phyloP scores from a whole-genome alignment of 2,888 invertebrate genomes.

The Drosophila picticornis region DNA sequence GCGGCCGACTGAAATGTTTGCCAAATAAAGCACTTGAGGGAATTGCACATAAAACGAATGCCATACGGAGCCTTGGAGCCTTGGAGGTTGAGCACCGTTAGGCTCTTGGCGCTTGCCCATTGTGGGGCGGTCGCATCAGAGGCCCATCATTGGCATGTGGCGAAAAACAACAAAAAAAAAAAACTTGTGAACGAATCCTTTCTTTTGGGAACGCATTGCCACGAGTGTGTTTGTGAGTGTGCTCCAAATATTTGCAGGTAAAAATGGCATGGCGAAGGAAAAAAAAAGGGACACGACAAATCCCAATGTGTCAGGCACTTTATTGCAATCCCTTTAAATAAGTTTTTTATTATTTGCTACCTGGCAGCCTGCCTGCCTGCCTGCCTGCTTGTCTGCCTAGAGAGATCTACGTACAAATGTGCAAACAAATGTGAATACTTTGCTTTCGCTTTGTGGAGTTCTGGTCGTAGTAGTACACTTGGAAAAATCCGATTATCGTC shows the following conservation, averaged over 20 bases:
- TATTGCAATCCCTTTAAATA: constrained; percentile 81
- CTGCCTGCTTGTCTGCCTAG: background rate
- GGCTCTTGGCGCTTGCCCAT: constrained; percentile 12
- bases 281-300: constrained; percentile 55
- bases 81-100: constrained; percentile 2
- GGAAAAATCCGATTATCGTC: background rate
- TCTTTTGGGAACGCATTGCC: constrained; percentile 67
- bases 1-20: constrained; percentile 62
- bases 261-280: constrained; percentile 33
- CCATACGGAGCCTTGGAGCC: constrained; percentile 11
- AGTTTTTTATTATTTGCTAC: constrained; percentile 68
- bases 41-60: constrained; percentile 76
- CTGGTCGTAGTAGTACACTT: constrained; percentile 2
- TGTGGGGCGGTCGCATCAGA: constrained; percentile 30
- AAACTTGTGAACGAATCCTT: constrained; percentile 55
- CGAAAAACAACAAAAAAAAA: constrained; percentile 32
- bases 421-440: constrained; percentile 63
- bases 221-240: constrained; percentile 25
- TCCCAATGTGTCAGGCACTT: constrained; percentile 80
- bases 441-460: constrained; percentile 12
- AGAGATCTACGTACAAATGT: constrained; percentile 61
- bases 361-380: constrained; percentile 14
- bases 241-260: constrained; percentile 71
- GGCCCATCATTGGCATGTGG: constrained; percentile 77
- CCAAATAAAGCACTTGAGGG: constrained; percentile 80